phyloP scores from a whole-genome alignment of 2,797 vertebrate genomes.

The Siniperca obscura region DNA sequence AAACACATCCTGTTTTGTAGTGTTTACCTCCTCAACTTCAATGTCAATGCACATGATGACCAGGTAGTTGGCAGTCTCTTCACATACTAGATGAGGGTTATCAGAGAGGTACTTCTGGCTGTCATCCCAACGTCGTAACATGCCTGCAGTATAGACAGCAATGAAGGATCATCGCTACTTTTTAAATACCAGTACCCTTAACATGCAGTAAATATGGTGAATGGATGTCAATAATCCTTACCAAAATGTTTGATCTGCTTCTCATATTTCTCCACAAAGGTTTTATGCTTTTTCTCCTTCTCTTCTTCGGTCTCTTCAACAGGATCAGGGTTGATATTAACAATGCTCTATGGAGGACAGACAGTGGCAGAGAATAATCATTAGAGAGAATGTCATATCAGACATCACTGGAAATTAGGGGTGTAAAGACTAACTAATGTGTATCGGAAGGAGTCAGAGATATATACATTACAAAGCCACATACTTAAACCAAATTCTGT shows the following conservation, averaged over 20 bases:
- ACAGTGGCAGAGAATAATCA: slow-evolving; percentile 21
- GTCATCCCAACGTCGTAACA: slow-evolving; percentile 96
- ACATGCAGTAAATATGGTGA: neutral
- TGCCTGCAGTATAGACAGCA: slow-evolving; percentile 82
- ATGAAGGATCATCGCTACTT: neutral
- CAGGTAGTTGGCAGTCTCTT: slow-evolving; percentile 96
- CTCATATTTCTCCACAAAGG: slow-evolving; percentile 93
- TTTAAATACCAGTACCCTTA: neutral
- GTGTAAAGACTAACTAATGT: neutral
- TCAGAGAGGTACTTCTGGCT: slow-evolving; percentile 96
- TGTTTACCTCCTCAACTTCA: slow-evolving; percentile 93
- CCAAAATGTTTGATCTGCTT: slow-evolving; percentile 96
- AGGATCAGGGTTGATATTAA: slow-evolving; percentile 87
- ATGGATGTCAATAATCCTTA: slow-evolving; percentile 63
- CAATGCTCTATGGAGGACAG: slow-evolving; percentile 85
- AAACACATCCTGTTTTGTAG: neutral
- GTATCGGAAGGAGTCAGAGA: neutral
- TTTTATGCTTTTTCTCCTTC: slow-evolving; percentile 94
- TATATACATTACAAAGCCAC: neutral
- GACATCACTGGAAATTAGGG: neutral
- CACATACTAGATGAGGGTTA: slow-evolving; percentile 92
- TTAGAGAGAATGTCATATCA: neutral
- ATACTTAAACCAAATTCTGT: neutral
- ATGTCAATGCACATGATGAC: slow-evolving; percentile 98
- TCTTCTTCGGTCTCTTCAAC: slow-evolving; percentile 90